Conservation (phyloP, 2,888 invertebrate species). For the Pseudococcus longispinus region DNA sequence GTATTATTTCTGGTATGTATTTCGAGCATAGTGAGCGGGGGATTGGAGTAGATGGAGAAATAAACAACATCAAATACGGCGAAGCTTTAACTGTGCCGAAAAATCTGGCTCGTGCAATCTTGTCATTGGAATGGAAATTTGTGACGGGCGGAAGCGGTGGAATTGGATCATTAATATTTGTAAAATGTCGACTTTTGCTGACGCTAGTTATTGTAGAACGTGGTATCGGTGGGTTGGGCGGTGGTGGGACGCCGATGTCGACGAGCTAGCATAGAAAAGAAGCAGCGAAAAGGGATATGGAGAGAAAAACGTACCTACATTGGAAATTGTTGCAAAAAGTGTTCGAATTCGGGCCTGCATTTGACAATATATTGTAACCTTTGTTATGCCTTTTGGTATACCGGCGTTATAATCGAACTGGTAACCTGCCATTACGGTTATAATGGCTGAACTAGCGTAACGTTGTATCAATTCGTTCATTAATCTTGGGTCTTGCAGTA, state of each 20-base stretch:
- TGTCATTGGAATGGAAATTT: slow-evolving; percentile 31
- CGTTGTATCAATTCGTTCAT: slow-evolving; percentile 47
- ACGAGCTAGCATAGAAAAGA: background rate
- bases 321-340: slow-evolving; percentile 49
- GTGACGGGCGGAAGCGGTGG: slow-evolving; percentile 11
- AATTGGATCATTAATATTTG: slow-evolving; percentile 53
- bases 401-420: slow-evolving; percentile 50
- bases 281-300: background rate
- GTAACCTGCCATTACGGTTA: slow-evolving; percentile 48
- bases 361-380: slow-evolving; percentile 53
- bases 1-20: background rate
- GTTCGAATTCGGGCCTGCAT: slow-evolving; percentile 48
- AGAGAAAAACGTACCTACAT: background rate
- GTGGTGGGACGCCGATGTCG: background rate
- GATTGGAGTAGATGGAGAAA: background rate
- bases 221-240: background rate
- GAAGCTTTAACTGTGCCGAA: background rate
- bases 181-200: slow-evolving; percentile 48
- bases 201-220: slow-evolving; percentile 37
- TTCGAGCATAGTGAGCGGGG: background rate
- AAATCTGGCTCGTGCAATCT: slow-evolving; percentile 15
- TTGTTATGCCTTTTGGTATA: slow-evolving; percentile 48
- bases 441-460: background rate
- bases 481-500: slow-evolving; percentile 39
- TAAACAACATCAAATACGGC: slow-evolving; percentile 15